Percentiles rank a stretch among this genome's conserved stretches.
phyloP scores from a whole-genome alignment of 2,797 vertebrate genomes.

The Myotis vivesi region DNA sequence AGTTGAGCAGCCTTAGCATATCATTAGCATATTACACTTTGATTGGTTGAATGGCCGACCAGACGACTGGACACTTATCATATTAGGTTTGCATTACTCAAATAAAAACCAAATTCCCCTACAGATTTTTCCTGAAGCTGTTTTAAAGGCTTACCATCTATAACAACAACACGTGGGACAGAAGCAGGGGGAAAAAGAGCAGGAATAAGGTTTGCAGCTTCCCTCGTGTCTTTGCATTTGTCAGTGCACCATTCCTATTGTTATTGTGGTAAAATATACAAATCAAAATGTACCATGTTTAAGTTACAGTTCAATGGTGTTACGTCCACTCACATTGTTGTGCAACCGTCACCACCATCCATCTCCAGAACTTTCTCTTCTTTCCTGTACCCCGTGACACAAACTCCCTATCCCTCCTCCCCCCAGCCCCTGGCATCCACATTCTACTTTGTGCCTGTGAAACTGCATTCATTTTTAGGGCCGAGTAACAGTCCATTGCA shows the following conservation, averaged over 20 bases:
- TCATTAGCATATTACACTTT: too few species aligned
- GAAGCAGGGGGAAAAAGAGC: neutral
- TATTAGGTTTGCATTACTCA: too few species aligned
- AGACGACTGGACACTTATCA: too few species aligned
- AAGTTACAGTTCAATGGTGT: neutral
- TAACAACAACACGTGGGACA: neutral
- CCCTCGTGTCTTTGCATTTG: neutral
- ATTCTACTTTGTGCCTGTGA: neutral
- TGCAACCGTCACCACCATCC: neutral
- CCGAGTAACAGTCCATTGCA: neutral
- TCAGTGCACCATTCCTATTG: neutral
- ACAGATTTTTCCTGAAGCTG: neutral
- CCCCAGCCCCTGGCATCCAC: neutral
- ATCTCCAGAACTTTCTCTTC: neutral
- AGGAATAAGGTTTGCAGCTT: neutral
- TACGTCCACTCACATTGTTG: neutral
- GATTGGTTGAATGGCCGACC: too few species aligned
- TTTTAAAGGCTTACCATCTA: neutral
- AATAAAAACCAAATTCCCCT: neutral
- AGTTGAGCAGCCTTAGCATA: too few species aligned
- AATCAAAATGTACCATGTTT: too few species aligned
- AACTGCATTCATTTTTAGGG: neutral
- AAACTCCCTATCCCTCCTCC: too few species aligned
- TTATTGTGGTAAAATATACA: neutral
- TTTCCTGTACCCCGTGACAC: neutral